Evolutionary conservation across 1,140 invertebrate species (phyloP).

Genomic region (Drosophila azteca): DNA sequence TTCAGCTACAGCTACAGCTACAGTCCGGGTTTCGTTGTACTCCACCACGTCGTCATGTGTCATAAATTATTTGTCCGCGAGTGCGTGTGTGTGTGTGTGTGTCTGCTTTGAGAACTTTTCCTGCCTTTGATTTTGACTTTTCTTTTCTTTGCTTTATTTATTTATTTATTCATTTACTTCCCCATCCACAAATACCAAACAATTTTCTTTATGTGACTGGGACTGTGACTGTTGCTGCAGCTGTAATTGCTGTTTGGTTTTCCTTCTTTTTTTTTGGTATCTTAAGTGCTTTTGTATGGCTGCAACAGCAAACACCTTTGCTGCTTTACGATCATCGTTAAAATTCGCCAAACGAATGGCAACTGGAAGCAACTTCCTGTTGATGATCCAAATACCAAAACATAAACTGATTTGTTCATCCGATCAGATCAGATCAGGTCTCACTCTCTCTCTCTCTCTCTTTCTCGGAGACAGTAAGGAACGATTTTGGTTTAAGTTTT

Average conservation of each 20-base stretch:
- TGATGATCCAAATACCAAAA: conserved; percentile 9
- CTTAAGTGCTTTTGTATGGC: conserved; percentile 38
- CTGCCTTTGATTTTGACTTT: conserved; percentile 51
- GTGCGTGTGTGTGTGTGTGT: background rate
- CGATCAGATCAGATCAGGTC: conserved; percentile 8
- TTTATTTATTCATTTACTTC: conserved; percentile 67
- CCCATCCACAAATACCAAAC: conserved; percentile 38
- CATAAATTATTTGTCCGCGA: conserved; percentile 71
- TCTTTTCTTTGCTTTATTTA: conserved; percentile 53
- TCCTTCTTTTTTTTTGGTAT: conserved; percentile 5
- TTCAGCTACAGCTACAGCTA: conserved; percentile 31
- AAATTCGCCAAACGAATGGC: conserved; percentile 12
- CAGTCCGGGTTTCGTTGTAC: conserved; percentile 23
- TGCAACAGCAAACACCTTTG: conserved; percentile 33
- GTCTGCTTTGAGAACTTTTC: conserved; percentile 65
- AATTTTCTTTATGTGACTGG: conserved; percentile 16
- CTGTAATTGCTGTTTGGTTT: conserved; percentile 12
- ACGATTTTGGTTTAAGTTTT: conserved; percentile 1
- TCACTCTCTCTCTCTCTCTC: no score
- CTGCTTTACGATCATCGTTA: conserved; percentile 32
- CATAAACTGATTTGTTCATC: conserved; percentile 32
- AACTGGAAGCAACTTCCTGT: conserved; percentile 19
- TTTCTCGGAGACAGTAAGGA: conserved; percentile 10
- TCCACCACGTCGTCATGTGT: conserved; percentile 67
- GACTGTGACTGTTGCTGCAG: conserved; percentile 16